Evolutionary conservation across 2,888 invertebrate genomes (phyloP), one percentile per base, ranked within the genome.

Genomic region (Hemaris fuciformis): DNA sequence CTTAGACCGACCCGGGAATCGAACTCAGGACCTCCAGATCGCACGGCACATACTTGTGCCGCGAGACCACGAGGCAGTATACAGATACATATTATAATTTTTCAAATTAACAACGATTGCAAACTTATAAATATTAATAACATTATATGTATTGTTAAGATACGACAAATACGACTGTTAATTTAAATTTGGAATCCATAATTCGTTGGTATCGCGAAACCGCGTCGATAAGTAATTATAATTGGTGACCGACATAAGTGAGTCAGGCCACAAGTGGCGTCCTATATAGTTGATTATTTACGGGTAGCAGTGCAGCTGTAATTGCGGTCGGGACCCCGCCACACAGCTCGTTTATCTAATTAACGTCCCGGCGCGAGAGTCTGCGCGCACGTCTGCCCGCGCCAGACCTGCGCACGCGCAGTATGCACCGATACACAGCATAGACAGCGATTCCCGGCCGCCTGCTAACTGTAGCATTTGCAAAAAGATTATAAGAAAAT

Each of bases 281-380:
- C 84, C 88, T 83, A 89, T 87, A 89, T 89, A 82, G 84, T 78
- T 84, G 83, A 88, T 89, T 88, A 88, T 89, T 89, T 89, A 90
- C 86, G 85, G 84, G 81, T 79, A 79, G 83, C 81, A 81, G 80
- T 80, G 78, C 84, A 79, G 74, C 74, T 76, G 85, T 90, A 91
- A 91, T 91, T 91, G 91, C 88, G 90, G 91, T 90, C 90, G 81
- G 83, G 91, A 91, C 91, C 91, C 79, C 87, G 84, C 83, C 87
- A 86, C 84, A 83, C 84, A 81, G 84, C 87, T 90, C 91, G 88
- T 91, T 91, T 88, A 91, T 91, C 88, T 91, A 91, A 91, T 91
- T 91, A 91, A 84, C 75, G 80, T 78, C 83, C 80, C 78, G 80
- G 78, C 74, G 76, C 71, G 72, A 68, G 69, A 76, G 83, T 81